A percentile compares a stretch with the other conserved stretches of the same genome.
phyloP scores from a whole-genome alignment of 2,888 invertebrate species.

The Thera obeliscata region DNA sequence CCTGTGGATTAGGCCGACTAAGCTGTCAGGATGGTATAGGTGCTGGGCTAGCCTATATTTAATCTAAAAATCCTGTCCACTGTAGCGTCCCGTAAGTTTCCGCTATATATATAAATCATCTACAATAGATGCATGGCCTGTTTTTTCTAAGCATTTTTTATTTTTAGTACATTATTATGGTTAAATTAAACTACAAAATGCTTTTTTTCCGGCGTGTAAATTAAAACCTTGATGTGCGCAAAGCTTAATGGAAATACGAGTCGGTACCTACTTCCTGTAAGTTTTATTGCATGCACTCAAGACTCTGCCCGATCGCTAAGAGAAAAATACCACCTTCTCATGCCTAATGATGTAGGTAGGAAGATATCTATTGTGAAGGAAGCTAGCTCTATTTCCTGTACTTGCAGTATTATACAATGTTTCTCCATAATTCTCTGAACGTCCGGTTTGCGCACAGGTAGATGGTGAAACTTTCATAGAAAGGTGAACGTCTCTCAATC shows the following conservation, averaged over 20 bases:
- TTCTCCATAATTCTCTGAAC: not conserved
- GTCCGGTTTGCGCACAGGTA: not conserved
- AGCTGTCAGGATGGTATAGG: no score
- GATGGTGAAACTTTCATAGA: not conserved
- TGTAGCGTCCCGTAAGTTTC: no score
- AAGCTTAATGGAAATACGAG: conserved; percentile 10
- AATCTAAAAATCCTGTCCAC: no score
- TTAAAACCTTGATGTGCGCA: not conserved
- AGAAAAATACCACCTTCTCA: conserved; percentile 5
- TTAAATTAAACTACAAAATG: no score
- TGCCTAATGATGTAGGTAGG: not conserved
- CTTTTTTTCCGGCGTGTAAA: no score
- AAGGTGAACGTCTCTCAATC: no score
- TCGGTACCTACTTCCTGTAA: not conserved
- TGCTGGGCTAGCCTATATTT: no score
- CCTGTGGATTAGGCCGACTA: no score
- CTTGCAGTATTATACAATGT: not conserved
- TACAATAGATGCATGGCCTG: no score
- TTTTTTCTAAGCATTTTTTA: no score
- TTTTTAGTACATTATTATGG: no score
- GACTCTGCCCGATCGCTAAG: conserved; percentile 1
- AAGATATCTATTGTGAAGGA: not conserved
- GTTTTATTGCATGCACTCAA: conserved; percentile 18
- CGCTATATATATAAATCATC: no score
- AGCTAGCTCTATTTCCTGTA: not conserved